Percentiles rank a stretch among this genome's conserved stretches.
These are phyloP conservation scores for Gorsachius magnificus DNA, from an alignment of 2,797 vertebrate species.

Conservation along the genomic window DNA sequence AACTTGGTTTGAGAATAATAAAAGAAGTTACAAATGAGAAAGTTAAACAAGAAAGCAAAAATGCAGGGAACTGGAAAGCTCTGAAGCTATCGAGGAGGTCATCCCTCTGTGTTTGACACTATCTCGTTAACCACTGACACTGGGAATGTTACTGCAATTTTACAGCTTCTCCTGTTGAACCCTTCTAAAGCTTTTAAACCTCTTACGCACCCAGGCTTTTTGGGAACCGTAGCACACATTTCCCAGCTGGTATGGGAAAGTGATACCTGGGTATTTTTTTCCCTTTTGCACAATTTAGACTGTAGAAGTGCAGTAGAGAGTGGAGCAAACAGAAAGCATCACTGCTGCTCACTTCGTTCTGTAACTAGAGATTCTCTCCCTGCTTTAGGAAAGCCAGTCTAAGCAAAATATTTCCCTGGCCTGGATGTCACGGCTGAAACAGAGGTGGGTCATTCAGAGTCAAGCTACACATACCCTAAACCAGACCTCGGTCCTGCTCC, in stretches of 20 bases:
- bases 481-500: neutral
- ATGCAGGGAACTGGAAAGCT: neutral
- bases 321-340: neutral
- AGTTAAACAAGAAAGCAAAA: neutral
- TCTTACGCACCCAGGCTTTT: neutral
- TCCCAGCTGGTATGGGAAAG: neutral
- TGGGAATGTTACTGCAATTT: neutral
- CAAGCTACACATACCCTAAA: neutral
- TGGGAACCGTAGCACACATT: neutral
- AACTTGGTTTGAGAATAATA: slow-evolving; percentile 21
- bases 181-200: neutral
- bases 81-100: neutral
- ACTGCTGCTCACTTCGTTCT: neutral
- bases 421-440: neutral
- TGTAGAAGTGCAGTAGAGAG: neutral
- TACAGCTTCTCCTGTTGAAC: neutral
- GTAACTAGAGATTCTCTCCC: neutral
- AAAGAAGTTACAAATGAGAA: neutral
- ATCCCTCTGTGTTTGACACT: neutral
- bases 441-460: slow-evolving; percentile 11
- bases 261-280: neutral
- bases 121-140: neutral
- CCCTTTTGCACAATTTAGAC: neutral
- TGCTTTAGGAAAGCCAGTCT: neutral
- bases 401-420: slow-evolving; percentile 36